phyloP scores from a whole-genome alignment of 2,888 invertebrate genomes.

The Netelia fuscicornis region DNA sequence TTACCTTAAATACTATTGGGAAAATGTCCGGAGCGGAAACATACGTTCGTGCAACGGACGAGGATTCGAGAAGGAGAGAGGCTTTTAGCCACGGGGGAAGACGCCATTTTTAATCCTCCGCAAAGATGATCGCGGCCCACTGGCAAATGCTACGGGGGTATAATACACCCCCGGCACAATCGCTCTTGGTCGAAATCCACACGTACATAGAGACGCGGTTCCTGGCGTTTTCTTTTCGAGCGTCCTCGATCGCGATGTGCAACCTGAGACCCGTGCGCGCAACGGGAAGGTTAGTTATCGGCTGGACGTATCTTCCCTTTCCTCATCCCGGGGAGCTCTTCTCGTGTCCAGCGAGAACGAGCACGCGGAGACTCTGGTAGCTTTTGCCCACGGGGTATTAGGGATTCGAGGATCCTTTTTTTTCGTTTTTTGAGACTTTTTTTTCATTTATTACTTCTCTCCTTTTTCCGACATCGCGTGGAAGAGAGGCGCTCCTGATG shows the following conservation, averaged over 20 bases:
- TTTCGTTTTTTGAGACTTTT: slow-evolving; percentile 11
- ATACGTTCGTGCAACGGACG: slow-evolving; percentile 25
- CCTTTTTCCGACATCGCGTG: slow-evolving; percentile 5
- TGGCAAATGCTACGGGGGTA: slow-evolving; percentile 28
- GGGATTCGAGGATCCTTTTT: slow-evolving; percentile 49
- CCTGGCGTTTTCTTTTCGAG: slow-evolving; percentile 56
- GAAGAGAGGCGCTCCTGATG: slow-evolving; percentile 39
- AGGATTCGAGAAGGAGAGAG: slow-evolving; percentile 1
- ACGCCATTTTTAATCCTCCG: slow-evolving; percentile 66
- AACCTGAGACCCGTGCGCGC: slow-evolving; percentile 59
- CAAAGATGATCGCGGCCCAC: slow-evolving; percentile 57
- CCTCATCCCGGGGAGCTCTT: slow-evolving; percentile 8
- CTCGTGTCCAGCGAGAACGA: slow-evolving; percentile 33
- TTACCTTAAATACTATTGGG: slow-evolving; percentile 70
- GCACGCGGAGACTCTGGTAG: slow-evolving; percentile 46
- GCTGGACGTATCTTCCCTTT: slow-evolving; percentile 56
- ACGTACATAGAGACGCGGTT: neutral
- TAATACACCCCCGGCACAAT: slow-evolving; percentile 42
- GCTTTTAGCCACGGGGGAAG: slow-evolving; percentile 30
- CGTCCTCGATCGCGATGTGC: slow-evolving; percentile 59
- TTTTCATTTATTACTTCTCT: slow-evolving; percentile 6
- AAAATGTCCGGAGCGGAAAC: slow-evolving; percentile 57
- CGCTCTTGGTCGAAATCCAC: slow-evolving; percentile 37
- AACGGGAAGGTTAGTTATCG: slow-evolving; percentile 67
- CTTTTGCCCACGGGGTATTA: slow-evolving; percentile 61